phyloP scores from a whole-genome alignment of 2,113 vertebrate species.

The Phoxinus phoxinus region DNA sequence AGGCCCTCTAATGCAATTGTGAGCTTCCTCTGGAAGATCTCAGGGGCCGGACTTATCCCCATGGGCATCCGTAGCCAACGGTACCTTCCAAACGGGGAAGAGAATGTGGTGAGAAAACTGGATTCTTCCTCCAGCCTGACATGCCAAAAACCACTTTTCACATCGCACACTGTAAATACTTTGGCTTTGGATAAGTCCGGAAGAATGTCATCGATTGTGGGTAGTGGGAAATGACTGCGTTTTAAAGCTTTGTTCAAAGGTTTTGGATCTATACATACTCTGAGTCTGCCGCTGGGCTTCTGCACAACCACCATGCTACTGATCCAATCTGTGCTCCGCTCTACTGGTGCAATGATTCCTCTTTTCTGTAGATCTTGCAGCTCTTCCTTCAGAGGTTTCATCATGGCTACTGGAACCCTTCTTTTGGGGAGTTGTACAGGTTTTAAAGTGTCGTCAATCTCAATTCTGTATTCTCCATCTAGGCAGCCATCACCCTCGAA shows the following conservation, averaged over 20 bases:
- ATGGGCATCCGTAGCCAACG: conserved; percentile 50
- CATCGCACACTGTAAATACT: conserved; percentile 50
- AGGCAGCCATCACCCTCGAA: conserved; percentile 52
- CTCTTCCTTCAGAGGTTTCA: conserved; percentile 40
- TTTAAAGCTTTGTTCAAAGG: conserved; percentile 52
- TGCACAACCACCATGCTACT: conserved; percentile 47
- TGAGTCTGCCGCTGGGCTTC: too few species aligned
- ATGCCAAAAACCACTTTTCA: conserved; percentile 54
- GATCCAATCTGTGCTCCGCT: conserved; percentile 20
- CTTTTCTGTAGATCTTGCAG: neutral
- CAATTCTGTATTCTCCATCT: conserved; percentile 40
- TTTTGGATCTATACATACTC: conserved; percentile 48
- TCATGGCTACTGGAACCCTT: conserved; percentile 29
- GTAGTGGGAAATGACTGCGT: conserved; percentile 43
- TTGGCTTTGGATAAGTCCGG: conserved; percentile 42
- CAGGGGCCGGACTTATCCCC: conserved; percentile 44
- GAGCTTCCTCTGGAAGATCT: conserved; percentile 51
- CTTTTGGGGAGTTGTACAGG: conserved; percentile 45
- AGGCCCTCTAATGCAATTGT: conserved; percentile 36
- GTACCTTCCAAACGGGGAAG: conserved; percentile 16
- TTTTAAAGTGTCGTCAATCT: conserved; percentile 36
- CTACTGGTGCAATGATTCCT: conserved; percentile 43
- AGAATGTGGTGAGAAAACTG: conserved; percentile 46
- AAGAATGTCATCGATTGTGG: conserved; percentile 50
- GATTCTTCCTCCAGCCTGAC: conserved; percentile 50